A percentile compares a stretch with the other conserved stretches of the same genome.
phyloP scores from a whole-genome alignment of 92 coral and sea anemone species.

The Metridium senile region DNA sequence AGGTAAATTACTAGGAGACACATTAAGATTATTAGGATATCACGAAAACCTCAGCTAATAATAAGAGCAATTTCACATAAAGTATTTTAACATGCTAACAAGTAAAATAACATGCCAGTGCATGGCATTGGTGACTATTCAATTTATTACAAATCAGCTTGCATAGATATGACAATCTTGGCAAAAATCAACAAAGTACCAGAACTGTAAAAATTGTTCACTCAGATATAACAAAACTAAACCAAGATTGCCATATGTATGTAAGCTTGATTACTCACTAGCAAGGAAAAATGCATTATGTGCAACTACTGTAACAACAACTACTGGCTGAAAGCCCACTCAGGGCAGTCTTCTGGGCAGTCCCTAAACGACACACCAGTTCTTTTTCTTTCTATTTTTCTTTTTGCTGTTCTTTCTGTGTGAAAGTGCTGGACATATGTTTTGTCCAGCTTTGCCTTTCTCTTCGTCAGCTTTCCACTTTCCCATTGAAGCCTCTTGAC shows the following conservation, averaged over 20 bases:
- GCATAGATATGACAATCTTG: no score
- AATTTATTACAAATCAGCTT: no score
- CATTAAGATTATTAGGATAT: no score
- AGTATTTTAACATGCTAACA: background rate
- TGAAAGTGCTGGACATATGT: constrained; percentile 22
- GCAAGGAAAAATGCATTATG: background rate
- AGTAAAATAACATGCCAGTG: background rate
- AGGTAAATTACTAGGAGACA: no score
- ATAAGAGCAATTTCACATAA: no score
- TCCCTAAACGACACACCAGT: constrained; percentile 14
- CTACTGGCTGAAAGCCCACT: constrained; percentile 23
- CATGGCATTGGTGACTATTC: background rate
- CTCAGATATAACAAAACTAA: no score
- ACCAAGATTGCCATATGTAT: background rate
- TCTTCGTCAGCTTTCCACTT: constrained; percentile 26
- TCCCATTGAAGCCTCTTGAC: constrained; percentile 30
- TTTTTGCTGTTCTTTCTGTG: constrained; percentile 28
- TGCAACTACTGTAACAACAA: no score
- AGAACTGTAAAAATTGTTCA: no score
- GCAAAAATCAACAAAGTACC: no score
- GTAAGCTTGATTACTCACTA: background rate
- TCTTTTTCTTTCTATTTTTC: constrained; percentile 22
- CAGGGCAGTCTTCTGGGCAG: constrained; percentile 32
- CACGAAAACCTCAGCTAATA: no score
- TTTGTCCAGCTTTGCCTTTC: constrained; percentile 35